Evolutionary conservation across 1,140 invertebrate species (phyloP).

Genomic region (Papilio dardanus): DNA sequence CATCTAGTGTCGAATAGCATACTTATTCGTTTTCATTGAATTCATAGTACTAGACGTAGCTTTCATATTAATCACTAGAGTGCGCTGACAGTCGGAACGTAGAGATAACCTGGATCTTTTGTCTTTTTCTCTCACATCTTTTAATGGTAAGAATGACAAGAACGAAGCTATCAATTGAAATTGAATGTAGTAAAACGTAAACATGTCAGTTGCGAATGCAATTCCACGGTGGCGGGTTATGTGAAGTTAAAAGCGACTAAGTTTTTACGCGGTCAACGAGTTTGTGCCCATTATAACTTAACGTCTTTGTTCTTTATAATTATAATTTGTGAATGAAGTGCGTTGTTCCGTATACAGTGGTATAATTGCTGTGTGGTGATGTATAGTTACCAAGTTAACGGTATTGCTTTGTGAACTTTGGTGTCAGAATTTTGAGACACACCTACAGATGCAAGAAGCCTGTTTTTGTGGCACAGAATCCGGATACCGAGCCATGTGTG

Average conservation of each 20-base stretch:
- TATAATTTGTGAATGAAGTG: conserved; percentile 38
- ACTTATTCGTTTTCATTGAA: not conserved
- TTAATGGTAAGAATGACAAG: conserved; percentile 11
- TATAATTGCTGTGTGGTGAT: conserved; percentile 13
- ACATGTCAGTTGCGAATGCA: conserved; percentile 54
- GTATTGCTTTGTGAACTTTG: conserved; percentile 66
- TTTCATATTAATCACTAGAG: conserved; percentile 7
- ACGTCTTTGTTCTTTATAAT: conserved; percentile 36
- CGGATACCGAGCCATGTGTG: conserved; percentile 60
- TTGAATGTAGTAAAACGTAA: conserved; percentile 45
- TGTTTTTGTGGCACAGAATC: conserved; percentile 58
- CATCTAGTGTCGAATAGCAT: conserved; percentile 1
- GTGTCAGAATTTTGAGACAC: conserved; percentile 64
- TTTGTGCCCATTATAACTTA: conserved; percentile 39
- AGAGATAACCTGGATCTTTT: not conserved
- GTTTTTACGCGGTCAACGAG: conserved; percentile 39
- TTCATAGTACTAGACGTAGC: not conserved
- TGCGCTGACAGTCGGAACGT: not conserved
- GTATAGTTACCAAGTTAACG: conserved; percentile 64
- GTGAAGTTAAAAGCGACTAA: conserved; percentile 36
- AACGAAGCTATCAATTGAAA: conserved; percentile 34
- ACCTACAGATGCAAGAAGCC: conserved; percentile 57
- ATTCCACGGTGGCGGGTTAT: conserved; percentile 48
- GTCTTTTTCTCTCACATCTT: not conserved
- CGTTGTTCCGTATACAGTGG: conserved; percentile 31